phyloP scores from a whole-genome alignment of 2,888 invertebrate genomes.

The Corbicula japonica region DNA sequence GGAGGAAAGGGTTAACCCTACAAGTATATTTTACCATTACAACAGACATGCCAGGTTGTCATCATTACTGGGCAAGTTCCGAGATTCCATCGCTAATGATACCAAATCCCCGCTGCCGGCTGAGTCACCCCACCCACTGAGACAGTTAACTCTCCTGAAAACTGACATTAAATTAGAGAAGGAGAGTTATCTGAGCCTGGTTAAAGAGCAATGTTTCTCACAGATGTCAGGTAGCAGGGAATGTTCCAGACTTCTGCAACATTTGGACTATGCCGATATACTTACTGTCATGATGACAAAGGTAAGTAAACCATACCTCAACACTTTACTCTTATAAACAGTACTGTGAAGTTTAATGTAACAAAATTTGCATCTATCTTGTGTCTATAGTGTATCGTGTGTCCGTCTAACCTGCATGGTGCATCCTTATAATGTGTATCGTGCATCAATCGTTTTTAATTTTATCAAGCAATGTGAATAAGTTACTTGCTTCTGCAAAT shows the following conservation, averaged over 20 bases:
- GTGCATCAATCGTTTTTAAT: too few relatives aligned
- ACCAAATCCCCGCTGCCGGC: slow-evolving; percentile 55
- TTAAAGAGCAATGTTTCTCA: slow-evolving; percentile 86
- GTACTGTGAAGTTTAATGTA: too few relatives aligned
- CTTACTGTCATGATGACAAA: slow-evolving; percentile 85
- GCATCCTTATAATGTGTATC: too few relatives aligned
- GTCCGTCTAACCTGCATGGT: too few relatives aligned
- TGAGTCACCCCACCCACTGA: slow-evolving; percentile 80
- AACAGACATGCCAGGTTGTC: slow-evolving; percentile 83
- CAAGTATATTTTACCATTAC: too few relatives aligned
- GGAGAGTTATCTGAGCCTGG: slow-evolving; percentile 84
- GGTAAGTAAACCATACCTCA: too few relatives aligned
- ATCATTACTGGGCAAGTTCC: slow-evolving; percentile 81
- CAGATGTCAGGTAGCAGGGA: slow-evolving; percentile 86
- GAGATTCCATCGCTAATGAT: slow-evolving; percentile 53
- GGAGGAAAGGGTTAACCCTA: too few relatives aligned
- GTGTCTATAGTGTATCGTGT: too few relatives aligned
- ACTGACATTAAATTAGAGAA: slow-evolving; percentile 80
- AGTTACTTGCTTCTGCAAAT: too few relatives aligned
- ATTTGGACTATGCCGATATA: slow-evolving; percentile 89
- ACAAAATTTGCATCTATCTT: too few relatives aligned
- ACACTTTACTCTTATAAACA: too few relatives aligned
- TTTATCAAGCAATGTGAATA: too few relatives aligned
- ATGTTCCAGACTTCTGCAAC: slow-evolving; percentile 89
- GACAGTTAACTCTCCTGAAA: slow-evolving; percentile 67